phyloP scores from a whole-genome alignment of 2,797 vertebrate genomes.

The Phoebastria nigripes region DNA sequence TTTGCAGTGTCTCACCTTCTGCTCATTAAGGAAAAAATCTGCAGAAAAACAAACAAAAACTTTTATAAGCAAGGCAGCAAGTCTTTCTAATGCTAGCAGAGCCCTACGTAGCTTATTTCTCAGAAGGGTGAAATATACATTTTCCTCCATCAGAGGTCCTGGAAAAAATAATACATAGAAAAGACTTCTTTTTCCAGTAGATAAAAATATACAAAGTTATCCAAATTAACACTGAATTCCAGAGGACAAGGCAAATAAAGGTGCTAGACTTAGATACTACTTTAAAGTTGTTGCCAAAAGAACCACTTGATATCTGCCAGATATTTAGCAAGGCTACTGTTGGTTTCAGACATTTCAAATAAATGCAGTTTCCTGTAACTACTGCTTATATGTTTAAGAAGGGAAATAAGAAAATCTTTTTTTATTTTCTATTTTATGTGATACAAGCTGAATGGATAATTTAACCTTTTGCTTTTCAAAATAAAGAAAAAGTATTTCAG shows the following conservation, averaged over 20 bases:
- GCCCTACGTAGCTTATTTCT: neutral
- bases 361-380: neutral
- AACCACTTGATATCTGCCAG: neutral
- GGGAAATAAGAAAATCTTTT: neutral
- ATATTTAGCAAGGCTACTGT: neutral
- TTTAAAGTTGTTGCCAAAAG: neutral
- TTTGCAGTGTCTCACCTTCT: neutral
- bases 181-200: neutral
- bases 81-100: neutral
- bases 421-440: neutral
- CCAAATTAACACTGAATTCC: conserved; percentile 2
- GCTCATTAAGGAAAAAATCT: neutral
- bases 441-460: neutral
- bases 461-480: neutral
- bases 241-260: neutral
- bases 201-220: neutral
- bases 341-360: neutral
- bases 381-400: neutral
- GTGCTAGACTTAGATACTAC: neutral
- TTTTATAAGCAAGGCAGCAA: neutral
- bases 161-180: neutral
- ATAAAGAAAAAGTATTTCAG: neutral
- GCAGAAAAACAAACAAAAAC: neutral
- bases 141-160: neutral
- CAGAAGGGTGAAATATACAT: neutral